Evolutionary conservation across 2,797 vertebrate genomes (phyloP).

Genomic region (Adelosebastes latens): DNA sequence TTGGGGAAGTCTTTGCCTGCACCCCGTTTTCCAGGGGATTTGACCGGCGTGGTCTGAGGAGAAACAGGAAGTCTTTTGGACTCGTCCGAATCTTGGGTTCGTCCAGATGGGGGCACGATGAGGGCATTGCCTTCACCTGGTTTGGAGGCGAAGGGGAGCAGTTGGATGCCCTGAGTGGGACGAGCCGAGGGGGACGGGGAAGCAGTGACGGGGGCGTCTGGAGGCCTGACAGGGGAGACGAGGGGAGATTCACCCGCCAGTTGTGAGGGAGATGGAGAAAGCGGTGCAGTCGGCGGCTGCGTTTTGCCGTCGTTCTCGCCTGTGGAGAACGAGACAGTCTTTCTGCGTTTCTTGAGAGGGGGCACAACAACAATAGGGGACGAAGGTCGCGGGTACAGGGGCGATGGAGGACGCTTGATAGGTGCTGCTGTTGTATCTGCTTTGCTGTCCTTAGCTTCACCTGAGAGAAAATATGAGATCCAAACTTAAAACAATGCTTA

Average conservation of each 20-base stretch:
- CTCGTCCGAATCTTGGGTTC: conserved; percentile 67
- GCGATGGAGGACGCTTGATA: conserved; percentile 65
- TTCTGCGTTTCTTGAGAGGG: conserved; percentile 92
- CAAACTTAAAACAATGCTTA: neutral
- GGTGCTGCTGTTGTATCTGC: conserved; percentile 15
- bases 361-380: conserved; percentile 88
- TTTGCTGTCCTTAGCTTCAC: conserved; percentile 58
- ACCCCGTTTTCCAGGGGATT: conserved; percentile 70
- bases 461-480: conserved; percentile 22
- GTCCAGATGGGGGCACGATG: conserved; percentile 78
- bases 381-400: conserved; percentile 81
- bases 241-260: conserved; percentile 44
- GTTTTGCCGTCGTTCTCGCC: conserved; percentile 78
- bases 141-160: conserved; percentile 81
- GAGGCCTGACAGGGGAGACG: conserved; percentile 56
- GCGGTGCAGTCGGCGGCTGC: conserved; percentile 19
- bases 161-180: conserved; percentile 73
- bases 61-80: conserved; percentile 62
- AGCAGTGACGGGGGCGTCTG: conserved; percentile 58
- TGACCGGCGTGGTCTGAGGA: conserved; percentile 57
- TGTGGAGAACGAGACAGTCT: conserved; percentile 91
- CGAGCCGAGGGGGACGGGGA: conserved; percentile 21
- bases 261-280: conserved; percentile 57
- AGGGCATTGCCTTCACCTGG: conserved; percentile 78
- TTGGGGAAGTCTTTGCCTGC: conserved; percentile 73